phyloP scores from a whole-genome alignment of 2,113 vertebrate species.

The Erythrocercus mccallii region DNA sequence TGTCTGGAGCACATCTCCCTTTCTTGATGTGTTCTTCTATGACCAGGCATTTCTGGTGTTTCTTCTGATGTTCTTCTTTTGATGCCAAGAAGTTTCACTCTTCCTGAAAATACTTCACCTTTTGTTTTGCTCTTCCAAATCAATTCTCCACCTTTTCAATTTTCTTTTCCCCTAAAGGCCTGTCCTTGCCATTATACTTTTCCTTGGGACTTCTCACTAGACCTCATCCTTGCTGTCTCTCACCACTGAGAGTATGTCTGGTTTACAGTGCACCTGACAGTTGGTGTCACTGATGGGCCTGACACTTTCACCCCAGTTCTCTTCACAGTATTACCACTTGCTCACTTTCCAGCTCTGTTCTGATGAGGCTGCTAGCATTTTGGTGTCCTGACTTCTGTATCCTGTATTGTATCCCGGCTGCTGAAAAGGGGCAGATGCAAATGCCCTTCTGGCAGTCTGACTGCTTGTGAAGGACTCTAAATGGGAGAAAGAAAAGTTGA shows the following conservation, averaged over 20 bases:
- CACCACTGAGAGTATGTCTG: background rate
- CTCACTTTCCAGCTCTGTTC: background rate
- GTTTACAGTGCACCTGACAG: background rate
- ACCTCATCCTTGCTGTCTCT: background rate
- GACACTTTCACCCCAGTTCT: background rate
- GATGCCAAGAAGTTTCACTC: background rate
- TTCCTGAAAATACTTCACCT: background rate
- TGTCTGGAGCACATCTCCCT: background rate
- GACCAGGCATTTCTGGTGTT: background rate
- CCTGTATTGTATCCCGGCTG: background rate
- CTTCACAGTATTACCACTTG: background rate
- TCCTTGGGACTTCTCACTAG: background rate
- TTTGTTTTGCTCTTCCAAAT: background rate
- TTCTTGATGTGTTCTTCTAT: background rate
- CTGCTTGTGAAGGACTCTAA: background rate
- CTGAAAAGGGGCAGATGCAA: background rate
- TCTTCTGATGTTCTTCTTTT: background rate
- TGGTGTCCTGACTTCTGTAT: background rate
- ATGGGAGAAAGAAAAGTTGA: background rate
- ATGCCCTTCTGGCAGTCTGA: background rate
- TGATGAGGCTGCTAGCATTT: background rate
- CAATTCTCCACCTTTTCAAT: background rate
- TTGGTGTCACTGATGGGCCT: background rate
- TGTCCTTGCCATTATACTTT: background rate
- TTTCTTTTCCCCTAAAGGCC: background rate